phyloP scores from a whole-genome alignment of 2,888 invertebrate species.

The Spisula subtruncata region DNA sequence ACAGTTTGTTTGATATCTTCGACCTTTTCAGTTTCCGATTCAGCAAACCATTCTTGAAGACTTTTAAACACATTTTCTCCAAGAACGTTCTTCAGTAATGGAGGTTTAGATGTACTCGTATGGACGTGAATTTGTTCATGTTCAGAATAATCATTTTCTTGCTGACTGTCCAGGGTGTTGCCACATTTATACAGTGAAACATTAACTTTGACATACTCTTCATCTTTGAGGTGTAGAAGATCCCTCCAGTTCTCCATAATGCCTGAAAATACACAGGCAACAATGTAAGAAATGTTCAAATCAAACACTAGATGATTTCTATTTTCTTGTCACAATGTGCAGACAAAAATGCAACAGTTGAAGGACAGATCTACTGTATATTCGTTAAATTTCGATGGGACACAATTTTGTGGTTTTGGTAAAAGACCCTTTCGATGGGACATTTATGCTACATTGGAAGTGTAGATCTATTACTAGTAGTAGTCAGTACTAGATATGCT shows the following conservation, averaged over 20 bases:
- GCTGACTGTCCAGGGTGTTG: neutral
- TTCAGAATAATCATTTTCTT: neutral
- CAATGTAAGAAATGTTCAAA: neutral
- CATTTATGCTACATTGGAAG: no score
- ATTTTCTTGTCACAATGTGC: no score
- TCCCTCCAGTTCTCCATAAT: conserved; percentile 35
- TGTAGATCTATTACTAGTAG: no score
- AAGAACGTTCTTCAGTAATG: conserved; percentile 56
- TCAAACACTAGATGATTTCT: no score
- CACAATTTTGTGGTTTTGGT: no score
- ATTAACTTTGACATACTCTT: conserved; percentile 37
- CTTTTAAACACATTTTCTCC: conserved; percentile 59
- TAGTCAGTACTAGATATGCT: no score
- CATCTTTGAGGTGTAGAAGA: conserved; percentile 7
- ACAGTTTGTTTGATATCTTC: neutral
- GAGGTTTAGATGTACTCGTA: conserved; percentile 29
- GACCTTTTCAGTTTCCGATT: neutral
- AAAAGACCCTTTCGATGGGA: no score
- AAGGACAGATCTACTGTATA: no score
- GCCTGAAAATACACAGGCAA: conserved; percentile 10
- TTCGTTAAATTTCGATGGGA: no score
- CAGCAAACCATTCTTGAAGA: conserved; percentile 46
- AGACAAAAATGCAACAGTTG: no score
- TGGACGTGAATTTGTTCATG: neutral
- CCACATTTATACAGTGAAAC: conserved; percentile 32